Base-by-base conservation (phyloP, 2,888 invertebrate genomes). In the Mystacides longicornis region DNA sequence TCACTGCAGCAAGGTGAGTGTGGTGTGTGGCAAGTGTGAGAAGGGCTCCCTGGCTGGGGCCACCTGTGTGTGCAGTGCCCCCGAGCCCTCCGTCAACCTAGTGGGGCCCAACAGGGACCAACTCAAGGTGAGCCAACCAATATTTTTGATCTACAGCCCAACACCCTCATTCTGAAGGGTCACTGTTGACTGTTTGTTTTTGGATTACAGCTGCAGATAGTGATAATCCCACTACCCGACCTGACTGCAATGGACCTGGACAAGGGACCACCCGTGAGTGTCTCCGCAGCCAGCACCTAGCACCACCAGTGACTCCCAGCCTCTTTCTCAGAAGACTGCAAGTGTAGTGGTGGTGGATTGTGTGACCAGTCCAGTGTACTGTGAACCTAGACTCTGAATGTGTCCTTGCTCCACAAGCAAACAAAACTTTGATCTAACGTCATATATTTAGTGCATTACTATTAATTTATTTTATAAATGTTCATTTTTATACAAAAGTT, bases 61-160 rank as follows among this genome's bases (percentile, higher is more conserved):
- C 52, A 60, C 19, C 48, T 61, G 16, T 60, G 61, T 2, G 64
- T 67, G 46, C 61, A 60, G 49, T 57, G 61, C n/a, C 56, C 62
- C 57, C 42, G 58, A 54, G 45, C 63, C 49, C 56, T 65, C 27
- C 70, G 71, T 53, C 67, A 86, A 82, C 64, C 71, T 89, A 51
- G 77, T 87, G 53, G 89, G 89, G 1, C 75, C 80, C 2, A 80
- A 84, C 63, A 75, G 80, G 37, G 86, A 89, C 66, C 82, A 84
- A 64, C 73, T 91, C 23, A 85, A 87, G 67, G 77, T 77, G 27
- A 49, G 37, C 16, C 11, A n/a, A n/a, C n/a, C 11, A 27, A 27
- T 37, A 37, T 3, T n/a, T n/a, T n/a, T n/a, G n/a, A n/a, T n/a
- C n/a, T n/a, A n/a, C n/a, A n/a, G n/a, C n/a, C n/a, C n/a, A n/a